phyloP scores from a whole-genome alignment of 2,797 vertebrate genomes.

The Pipistrellus pygmaeus region DNA sequence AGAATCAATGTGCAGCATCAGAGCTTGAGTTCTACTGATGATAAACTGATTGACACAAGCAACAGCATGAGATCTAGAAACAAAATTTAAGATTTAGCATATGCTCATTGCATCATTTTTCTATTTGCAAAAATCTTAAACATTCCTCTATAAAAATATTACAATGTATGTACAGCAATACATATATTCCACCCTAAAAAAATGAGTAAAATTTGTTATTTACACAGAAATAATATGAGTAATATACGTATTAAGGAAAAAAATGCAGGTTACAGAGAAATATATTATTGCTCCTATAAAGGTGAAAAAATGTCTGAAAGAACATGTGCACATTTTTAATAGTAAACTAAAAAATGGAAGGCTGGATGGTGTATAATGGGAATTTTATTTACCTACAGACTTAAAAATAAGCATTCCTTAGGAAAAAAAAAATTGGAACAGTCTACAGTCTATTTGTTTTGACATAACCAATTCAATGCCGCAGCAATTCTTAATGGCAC shows the following conservation, averaged over 20 bases:
- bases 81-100: neutral
- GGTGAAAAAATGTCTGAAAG: neutral
- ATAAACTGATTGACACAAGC: slow-evolving; percentile 99
- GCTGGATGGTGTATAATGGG: neutral
- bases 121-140: slow-evolving; percentile 6
- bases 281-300: neutral
- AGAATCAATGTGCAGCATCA: slow-evolving; percentile 98
- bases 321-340: neutral
- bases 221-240: neutral
- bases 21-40: slow-evolving; percentile 98
- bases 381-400: neutral
- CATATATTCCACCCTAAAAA: neutral
- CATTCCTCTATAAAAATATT: neutral
- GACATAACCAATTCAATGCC: neutral
- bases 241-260: neutral
- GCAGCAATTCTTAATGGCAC: neutral
- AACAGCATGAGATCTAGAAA: slow-evolving; percentile 96
- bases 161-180: neutral
- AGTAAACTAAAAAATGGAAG: neutral
- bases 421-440: neutral
- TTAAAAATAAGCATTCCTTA: slow-evolving; percentile 22
- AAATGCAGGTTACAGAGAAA: neutral
- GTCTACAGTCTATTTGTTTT: neutral
- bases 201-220: neutral
- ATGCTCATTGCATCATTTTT: neutral